Evolutionary conservation across 1,140 invertebrate species (phyloP).

Genomic region (Lucilia cuprina): DNA sequence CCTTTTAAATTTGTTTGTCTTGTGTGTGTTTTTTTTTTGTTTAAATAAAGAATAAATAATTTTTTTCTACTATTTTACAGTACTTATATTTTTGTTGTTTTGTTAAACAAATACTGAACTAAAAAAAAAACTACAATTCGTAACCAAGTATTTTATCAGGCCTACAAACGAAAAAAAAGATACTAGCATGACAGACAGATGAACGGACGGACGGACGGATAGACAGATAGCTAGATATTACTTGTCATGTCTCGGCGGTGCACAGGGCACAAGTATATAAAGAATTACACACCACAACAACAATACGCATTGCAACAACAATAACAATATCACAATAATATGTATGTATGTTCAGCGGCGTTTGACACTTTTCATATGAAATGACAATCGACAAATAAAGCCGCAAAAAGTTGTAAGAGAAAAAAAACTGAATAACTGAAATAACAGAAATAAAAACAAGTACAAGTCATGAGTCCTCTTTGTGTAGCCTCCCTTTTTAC

Average conservation of each 20-base stretch:
- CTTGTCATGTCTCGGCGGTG: neutral
- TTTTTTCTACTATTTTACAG: neutral
- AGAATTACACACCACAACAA: neutral
- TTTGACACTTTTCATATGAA: conserved; percentile 15
- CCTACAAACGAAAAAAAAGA: neutral
- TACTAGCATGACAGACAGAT: neutral
- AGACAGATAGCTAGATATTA: neutral
- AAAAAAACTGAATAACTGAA: neutral
- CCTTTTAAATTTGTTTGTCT: neutral
- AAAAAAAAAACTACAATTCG: neutral
- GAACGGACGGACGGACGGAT: neutral
- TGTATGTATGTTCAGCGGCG: neutral
- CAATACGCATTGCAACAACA: neutral
- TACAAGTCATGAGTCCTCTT: neutral
- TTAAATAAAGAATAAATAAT: neutral
- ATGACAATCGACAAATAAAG: conserved; percentile 17
- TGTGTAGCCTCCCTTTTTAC: neutral
- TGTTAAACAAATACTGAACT: neutral
- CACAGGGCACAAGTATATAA: neutral
- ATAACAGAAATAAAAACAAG: neutral
- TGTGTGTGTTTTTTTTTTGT: neutral
- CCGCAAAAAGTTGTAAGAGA: neutral
- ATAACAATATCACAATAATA: neutral
- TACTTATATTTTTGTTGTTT: neutral
- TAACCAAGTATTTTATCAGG: conserved; percentile 1